phyloP scores from a whole-genome alignment of 2,888 invertebrate genomes.

The Nomada ruficornis region DNA sequence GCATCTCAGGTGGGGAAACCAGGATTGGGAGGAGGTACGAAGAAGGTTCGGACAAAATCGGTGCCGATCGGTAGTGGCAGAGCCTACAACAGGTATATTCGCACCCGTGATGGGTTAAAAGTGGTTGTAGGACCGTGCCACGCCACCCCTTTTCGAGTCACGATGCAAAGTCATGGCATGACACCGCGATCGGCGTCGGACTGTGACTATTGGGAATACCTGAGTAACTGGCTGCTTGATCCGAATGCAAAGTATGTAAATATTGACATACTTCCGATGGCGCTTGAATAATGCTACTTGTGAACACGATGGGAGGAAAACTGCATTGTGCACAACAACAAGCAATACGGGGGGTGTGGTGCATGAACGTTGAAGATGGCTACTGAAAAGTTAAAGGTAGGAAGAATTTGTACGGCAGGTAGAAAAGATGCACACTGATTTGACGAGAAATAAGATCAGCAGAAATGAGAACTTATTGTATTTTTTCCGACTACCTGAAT shows the following conservation, averaged over 20 bases:
- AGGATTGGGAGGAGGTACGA: slow-evolving; percentile 35
- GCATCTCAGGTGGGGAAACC: slow-evolving; percentile 40
- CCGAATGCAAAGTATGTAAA: slow-evolving; percentile 22
- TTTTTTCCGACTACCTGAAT: too few species aligned
- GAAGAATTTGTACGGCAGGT: too few species aligned
- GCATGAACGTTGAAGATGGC: neutral
- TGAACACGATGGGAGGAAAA: neutral
- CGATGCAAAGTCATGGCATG: slow-evolving; percentile 38
- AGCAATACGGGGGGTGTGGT: neutral
- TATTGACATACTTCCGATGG: slow-evolving; percentile 21
- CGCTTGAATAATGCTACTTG: slow-evolving; percentile 31
- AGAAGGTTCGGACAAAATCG: slow-evolving; percentile 55
- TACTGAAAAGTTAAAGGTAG: too few species aligned
- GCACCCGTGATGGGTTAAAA: slow-evolving; percentile 50
- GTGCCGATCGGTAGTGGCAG: slow-evolving; percentile 44
- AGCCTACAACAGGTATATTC: slow-evolving; percentile 35
- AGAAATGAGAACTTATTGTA: too few species aligned
- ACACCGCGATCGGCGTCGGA: slow-evolving; percentile 18
- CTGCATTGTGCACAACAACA: neutral
- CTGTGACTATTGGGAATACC: slow-evolving; percentile 2
- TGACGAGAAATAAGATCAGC: too few species aligned
- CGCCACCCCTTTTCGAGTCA: neutral
- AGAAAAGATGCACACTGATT: too few species aligned
- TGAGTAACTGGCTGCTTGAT: slow-evolving; percentile 19
- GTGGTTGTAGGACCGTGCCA: slow-evolving; percentile 28